phyloP scores from a whole-genome alignment of 2,797 vertebrate species.

The Leucoraja ocellata region DNA sequence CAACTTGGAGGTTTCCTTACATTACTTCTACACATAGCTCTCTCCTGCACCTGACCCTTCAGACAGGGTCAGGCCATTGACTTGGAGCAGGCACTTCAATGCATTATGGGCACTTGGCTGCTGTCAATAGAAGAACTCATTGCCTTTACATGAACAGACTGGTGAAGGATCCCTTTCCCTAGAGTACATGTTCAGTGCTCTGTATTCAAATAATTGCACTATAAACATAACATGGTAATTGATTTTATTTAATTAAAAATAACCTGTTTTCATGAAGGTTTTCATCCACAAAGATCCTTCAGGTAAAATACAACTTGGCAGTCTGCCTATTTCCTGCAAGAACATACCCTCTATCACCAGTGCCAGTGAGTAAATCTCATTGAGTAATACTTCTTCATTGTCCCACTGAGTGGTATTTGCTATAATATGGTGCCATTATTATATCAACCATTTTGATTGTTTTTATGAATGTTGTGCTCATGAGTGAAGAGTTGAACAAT shows the following conservation, averaged over 20 bases:
- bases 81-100: background rate
- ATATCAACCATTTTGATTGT: too few relatives aligned
- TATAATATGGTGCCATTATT: background rate
- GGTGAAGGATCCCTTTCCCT: background rate
- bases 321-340: constrained; percentile 44
- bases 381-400: constrained; percentile 39
- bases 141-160: background rate
- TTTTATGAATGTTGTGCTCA: background rate
- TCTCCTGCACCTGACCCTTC: background rate
- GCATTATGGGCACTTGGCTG: background rate
- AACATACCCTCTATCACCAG: constrained; percentile 39
- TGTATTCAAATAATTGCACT: background rate
- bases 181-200: background rate
- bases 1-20: background rate
- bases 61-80: background rate
- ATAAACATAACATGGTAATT: background rate
- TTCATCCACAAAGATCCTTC: constrained; percentile 61
- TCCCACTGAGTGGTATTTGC: background rate
- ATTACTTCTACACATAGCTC: background rate
- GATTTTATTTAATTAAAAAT: constrained; percentile 18
- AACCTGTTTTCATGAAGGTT: constrained; percentile 52
- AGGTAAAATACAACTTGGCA: constrained; percentile 61
- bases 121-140: background rate
- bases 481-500: background rate
- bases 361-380: constrained; percentile 44